Evolutionary conservation across 2,113 vertebrate genomes (phyloP).

Genomic region (Setophaga coronata): DNA sequence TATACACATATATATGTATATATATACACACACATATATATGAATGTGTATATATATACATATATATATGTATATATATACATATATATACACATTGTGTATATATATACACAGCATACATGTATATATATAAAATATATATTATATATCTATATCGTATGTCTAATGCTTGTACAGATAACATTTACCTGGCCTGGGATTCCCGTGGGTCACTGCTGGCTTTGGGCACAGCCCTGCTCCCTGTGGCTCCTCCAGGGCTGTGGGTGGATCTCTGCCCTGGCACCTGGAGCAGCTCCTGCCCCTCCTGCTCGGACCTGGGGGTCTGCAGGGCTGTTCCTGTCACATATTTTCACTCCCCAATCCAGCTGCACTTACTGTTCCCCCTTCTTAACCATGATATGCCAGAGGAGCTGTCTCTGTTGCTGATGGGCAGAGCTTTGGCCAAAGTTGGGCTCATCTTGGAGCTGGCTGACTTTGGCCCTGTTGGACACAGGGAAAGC

Average conservation of each 20-base stretch:
- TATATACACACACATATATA: too few species aligned
- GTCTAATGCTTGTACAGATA: too few species aligned
- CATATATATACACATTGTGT: too few species aligned
- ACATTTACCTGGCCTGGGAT: rapidly evolving
- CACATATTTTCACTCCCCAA: too few species aligned
- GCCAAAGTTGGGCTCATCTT: rapidly evolving
- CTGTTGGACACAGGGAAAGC: rapidly evolving
- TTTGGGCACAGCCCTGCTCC: background rate
- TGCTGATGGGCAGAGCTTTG: background rate
- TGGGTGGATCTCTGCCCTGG: background rate
- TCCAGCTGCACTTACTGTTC: background rate
- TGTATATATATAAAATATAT: too few species aligned
- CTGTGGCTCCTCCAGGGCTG: background rate
- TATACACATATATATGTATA: too few species aligned
- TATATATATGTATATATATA: too few species aligned
- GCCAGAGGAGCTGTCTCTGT: background rate
- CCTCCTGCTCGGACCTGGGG: background rate
- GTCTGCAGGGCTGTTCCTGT: background rate
- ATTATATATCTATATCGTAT: too few species aligned
- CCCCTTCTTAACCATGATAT: background rate
- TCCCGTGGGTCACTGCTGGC: background rate
- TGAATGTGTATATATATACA: too few species aligned
- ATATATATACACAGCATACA: too few species aligned
- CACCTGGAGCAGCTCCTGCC: background rate
- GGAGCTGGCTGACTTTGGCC: background rate